Evolutionary conservation across 1,140 invertebrate genomes (phyloP), one percentile per base, ranked within the genome.

Genomic region (Grapholita molesta): DNA sequence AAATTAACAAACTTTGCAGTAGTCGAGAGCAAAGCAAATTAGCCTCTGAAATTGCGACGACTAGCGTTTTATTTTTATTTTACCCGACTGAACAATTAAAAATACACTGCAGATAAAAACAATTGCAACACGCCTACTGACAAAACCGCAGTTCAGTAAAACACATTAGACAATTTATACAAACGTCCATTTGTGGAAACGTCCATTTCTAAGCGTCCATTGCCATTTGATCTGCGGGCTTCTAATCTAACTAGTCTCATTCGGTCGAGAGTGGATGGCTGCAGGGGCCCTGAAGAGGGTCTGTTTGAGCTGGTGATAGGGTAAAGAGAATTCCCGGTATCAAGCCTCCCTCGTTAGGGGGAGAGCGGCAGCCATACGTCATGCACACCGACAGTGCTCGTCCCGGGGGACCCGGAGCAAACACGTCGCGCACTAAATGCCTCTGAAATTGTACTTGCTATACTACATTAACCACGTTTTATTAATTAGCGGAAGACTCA

Each of bases 41-140:
- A 69, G 35, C 25, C 12, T 28, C 68, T 33, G n/a, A 65, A 52
- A 65, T 61, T 61, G 7, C 7, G n/a, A n/a, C 15, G 55, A 61
- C 24, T 61, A 15, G 57, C 32, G 38, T 61, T 38, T 69, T 70
- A 38, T 65, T 38, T 25, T 64, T 68, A n/a, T 74, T 73, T 75
- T 21, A 3, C 7, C n/a, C 15, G 42, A 8, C 68, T n/a, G n/a
- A n/a, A n/a, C 74, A 78, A 75, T 78, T 78, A 78, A 76, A 75
- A 75, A 68, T 73, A 48, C 64, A 64, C 55, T 61, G 55, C 71
- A 30, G 68, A 76, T 75, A 73, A 75, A 68, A 68, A 73, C 70
- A 70, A 73, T 74, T 32, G 69, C 66, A 42, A 55, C 53, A 68
- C 23, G 61, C 70, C 64, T 67, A 53, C 65, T 53, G 38, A 30